Base-by-base conservation (phyloP, 1,140 invertebrate genomes). In the Drosophila obscura region DNA sequence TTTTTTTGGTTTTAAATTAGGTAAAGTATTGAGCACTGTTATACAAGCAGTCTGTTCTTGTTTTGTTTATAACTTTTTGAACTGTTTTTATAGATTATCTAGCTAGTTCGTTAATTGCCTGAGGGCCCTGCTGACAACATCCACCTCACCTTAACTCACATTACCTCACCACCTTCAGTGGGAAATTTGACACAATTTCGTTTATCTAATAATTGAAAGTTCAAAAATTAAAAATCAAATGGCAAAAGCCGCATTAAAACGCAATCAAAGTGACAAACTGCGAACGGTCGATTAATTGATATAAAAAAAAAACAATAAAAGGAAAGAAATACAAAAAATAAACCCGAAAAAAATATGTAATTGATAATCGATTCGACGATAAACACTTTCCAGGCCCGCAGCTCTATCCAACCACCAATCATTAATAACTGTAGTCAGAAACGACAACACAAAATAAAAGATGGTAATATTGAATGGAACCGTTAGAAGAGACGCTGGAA, bases 181-280 rank as follows among this genome's bases (percentile, higher is more conserved):
- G 48, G 46, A 53, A 52, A 51, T 31, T 76, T 74, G 48, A 48
- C 39, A 49, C 62, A 71, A 59, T 66, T 79, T 66, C 24, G 72
- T 76, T 84, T 74, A 77, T 59, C 62, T 77, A 60, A 87, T 77
- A 66, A 80, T 62, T 68, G 82, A 75, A 75, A 66, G 72, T 75
- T 72, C 41, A 48, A 50, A 59, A 57, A 41, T 51, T 11, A 26
- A 44, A 26, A 45, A 5, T 9, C 6, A 28, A 50, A 8, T 35
- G 28, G 35, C 35, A 35, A 35, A 9, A 35, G 31, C 28, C 26
- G 71, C 49, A 85, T 85, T 77, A 87, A 84, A 84, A 57, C 60
- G 65, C 73, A 74, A 85, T 87, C 77, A 85, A 80, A 81, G 66
- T 81, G 73, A 75, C 72, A 75, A 75, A 52, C 31, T 66, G 81